Evolutionary conservation across 2,888 invertebrate species (phyloP).

Genomic region (Coelopa pilipes): DNA sequence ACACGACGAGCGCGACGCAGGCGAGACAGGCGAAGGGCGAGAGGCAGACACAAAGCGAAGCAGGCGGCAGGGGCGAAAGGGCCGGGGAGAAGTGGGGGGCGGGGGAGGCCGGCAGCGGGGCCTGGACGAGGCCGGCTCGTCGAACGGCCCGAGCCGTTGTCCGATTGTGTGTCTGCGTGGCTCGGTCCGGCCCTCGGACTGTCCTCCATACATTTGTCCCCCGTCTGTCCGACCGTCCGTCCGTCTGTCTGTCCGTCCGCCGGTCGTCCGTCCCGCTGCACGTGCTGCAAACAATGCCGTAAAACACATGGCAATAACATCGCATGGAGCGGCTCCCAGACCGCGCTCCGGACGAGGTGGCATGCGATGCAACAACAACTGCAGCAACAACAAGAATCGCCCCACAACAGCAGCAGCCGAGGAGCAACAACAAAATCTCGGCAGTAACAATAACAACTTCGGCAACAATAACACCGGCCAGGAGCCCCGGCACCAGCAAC

Average conservation of each 20-base stretch:
- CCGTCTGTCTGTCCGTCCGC: conserved; percentile 2
- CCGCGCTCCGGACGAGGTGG: conserved; percentile 11
- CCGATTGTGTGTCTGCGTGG: neutral
- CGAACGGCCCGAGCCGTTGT: neutral
- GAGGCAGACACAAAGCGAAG: neutral
- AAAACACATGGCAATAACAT: conserved; percentile 30
- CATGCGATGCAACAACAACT: conserved; percentile 29
- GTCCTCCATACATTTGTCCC: neutral
- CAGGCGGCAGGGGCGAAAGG: neutral
- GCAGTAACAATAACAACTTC: conserved; percentile 9
- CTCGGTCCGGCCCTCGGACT: neutral
- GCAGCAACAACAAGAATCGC: neutral
- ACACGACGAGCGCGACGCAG: conserved; percentile 4
- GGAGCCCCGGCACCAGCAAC: conserved; percentile 17
- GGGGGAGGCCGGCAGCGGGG: neutral
- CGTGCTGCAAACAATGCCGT: conserved; percentile 32
- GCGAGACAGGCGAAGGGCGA: neutral
- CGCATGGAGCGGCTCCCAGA: conserved; percentile 29
- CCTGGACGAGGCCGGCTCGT: neutral
- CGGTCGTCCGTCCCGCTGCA: conserved; percentile 16
- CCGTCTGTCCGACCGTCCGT: neutral
- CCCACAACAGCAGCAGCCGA: neutral
- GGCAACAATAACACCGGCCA: neutral
- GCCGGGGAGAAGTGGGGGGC: conserved; percentile 1
- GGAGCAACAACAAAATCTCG: neutral